phyloP scores from a whole-genome alignment of 23 tunicate species.

The Styela clava region DNA sequence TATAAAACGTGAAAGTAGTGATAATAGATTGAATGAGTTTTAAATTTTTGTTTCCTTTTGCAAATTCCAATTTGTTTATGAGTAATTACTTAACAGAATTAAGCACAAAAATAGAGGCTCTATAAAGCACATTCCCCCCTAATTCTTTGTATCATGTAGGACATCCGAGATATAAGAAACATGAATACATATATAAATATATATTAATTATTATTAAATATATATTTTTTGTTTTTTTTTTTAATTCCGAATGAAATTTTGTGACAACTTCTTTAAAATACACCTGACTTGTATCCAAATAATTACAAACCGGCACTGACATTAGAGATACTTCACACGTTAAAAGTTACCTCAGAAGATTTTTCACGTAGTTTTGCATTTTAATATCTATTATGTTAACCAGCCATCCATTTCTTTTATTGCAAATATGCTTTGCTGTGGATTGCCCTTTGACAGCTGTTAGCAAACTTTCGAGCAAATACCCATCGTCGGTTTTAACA shows the following conservation, averaged over 20 bases:
- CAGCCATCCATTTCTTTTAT: neutral
- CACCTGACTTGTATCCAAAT: too few species aligned
- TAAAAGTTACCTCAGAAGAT: neutral
- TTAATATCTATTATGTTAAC: neutral
- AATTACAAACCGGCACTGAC: too few species aligned
- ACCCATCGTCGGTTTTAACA: neutral
- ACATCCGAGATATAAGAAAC: neutral
- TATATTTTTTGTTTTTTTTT: neutral
- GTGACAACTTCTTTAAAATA: too few species aligned
- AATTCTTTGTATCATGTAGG: neutral
- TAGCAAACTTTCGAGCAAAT: neutral
- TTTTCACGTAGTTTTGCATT: neutral
- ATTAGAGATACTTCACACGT: neutral
- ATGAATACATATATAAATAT: neutral
- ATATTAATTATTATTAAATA: too few species aligned
- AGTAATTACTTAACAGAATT: too few species aligned
- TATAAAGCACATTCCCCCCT: neutral
- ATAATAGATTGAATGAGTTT: too few species aligned
- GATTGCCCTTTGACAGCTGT: neutral
- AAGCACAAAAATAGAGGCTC: too few species aligned
- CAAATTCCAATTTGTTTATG: too few species aligned
- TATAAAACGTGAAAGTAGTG: neutral
- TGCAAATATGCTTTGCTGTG: neutral
- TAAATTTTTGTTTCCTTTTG: too few species aligned
- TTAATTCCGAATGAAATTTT: too few species aligned